Evolutionary conservation across 2,888 invertebrate genomes (phyloP), one percentile per base, ranked within the genome.

Genomic region (Limnephilus marmoratus): DNA sequence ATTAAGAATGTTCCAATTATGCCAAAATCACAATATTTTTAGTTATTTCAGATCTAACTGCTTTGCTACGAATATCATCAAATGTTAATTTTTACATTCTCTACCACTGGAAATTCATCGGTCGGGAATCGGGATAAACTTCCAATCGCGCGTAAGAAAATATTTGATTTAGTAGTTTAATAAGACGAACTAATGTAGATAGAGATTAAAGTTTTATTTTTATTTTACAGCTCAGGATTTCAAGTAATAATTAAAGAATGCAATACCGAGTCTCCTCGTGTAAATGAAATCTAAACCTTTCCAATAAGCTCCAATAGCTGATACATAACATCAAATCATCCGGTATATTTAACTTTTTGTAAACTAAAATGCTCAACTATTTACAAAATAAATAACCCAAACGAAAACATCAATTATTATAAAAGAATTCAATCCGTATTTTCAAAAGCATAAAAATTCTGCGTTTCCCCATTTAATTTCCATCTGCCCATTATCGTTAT

Each of bases 371-470:
- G 24, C 83, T 41, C 34, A 83, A 18, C 37, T 83, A n/a, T 83
- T 83, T 83, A 24, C 9, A 34, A 83, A 37, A 83, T 83, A 83
- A 83, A 83, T 83, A 83, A 83, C 83, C 24, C 34, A 18, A 34
- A 37, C 11, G 37, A 34, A 83, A 37, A 37, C 83, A 83, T 24
- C 37, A 37, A 83, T 37, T 34, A 83, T 83, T 83, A 83, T 34
- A 34, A 68, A 68, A 68, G 24, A 7, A 68, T 68, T 68, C 68
- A n/a, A 24, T 24, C n/a, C n/a, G 68, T 68, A 68, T 24, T 68
- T 68, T 68, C 68, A 24, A 24, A 68, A 2, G n/a, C 68, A 68
- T 68, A 9, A 68, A 68, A 68, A 68, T 68, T 68, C 68, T 9
- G 3, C 18, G n/a, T 68, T 68, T 68, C n/a, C 11, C 24, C 68